Evolutionary conservation across 2,888 invertebrate species (phyloP).

Genomic region (Celastrina argiolus): DNA sequence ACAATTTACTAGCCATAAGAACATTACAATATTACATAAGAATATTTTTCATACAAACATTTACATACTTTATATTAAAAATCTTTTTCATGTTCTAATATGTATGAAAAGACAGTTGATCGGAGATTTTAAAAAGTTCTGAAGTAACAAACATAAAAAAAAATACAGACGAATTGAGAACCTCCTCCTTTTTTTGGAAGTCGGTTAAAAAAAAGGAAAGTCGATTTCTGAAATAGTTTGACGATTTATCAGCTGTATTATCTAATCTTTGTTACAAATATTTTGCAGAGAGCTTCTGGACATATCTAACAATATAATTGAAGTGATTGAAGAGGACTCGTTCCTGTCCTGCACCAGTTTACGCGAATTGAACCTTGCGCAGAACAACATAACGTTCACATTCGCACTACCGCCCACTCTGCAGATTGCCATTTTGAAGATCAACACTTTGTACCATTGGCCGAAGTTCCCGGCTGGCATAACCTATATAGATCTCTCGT

Average conservation of each 20-base stretch:
- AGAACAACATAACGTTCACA: slow-evolving; percentile 66
- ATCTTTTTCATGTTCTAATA: too few species aligned
- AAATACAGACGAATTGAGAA: too few species aligned
- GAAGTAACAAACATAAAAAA: too few species aligned
- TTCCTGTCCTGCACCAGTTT: slow-evolving; percentile 56
- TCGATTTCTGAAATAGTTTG: too few species aligned
- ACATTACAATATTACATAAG: too few species aligned
- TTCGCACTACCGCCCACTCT: slow-evolving; percentile 59
- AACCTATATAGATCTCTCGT: slow-evolving; percentile 64
- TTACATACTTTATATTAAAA: too few species aligned
- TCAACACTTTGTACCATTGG: slow-evolving; percentile 67
- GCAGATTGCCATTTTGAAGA: slow-evolving; percentile 59
- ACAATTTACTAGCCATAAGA: too few species aligned
- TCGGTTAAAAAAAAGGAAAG: too few species aligned
- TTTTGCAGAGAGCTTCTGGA: slow-evolving; percentile 63
- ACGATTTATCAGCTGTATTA: background rate
- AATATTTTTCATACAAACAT: too few species aligned
- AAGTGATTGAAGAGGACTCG: slow-evolving; percentile 61
- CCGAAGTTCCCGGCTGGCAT: slow-evolving; percentile 62
- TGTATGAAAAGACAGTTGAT: too few species aligned
- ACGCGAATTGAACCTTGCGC: slow-evolving; percentile 64
- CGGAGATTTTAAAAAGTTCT: too few species aligned
- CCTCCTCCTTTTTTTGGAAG: too few species aligned
- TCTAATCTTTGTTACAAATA: slow-evolving; percentile 5
- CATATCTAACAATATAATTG: slow-evolving; percentile 67